Conservation (phyloP, 2,797 vertebrate genomes). For the Oophaga sylvatica region DNA sequence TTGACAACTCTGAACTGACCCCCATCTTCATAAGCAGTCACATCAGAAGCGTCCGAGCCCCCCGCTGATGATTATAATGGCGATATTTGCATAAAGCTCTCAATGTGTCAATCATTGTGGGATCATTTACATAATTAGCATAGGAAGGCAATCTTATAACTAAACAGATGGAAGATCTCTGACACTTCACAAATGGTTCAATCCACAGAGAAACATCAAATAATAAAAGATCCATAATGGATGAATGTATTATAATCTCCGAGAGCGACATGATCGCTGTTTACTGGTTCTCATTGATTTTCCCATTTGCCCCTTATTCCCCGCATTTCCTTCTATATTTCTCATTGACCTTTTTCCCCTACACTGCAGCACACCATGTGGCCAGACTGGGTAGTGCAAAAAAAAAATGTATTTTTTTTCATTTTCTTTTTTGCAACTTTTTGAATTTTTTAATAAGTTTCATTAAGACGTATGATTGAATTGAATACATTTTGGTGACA, state of each 20-base stretch:
- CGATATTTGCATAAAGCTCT: constrained; percentile 2
- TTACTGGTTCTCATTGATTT: not conserved
- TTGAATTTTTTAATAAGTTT: not conserved
- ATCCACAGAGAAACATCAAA: not conserved
- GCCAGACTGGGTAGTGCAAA: not conserved
- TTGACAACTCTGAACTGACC: not conserved
- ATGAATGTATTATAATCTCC: not conserved
- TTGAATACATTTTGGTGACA: not conserved
- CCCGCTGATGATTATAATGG: not conserved
- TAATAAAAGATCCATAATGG: not conserved
- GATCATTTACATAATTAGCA: constrained; percentile 10
- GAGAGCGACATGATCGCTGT: too few species aligned
- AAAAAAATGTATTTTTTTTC: too few species aligned
- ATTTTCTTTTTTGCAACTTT: too few species aligned
- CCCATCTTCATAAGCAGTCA: not conserved
- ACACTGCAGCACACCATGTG: not conserved
- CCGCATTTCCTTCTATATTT: not conserved
- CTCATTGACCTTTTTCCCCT: not conserved
- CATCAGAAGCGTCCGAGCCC: not conserved
- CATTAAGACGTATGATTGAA: too few species aligned
- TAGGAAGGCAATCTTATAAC: not conserved
- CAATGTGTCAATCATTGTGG: not conserved
- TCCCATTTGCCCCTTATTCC: not conserved
- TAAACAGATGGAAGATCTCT: constrained; percentile 1
- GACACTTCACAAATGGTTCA: not conserved